phyloP scores from a whole-genome alignment of 2,888 invertebrate species.

The Volucella bombylans region DNA sequence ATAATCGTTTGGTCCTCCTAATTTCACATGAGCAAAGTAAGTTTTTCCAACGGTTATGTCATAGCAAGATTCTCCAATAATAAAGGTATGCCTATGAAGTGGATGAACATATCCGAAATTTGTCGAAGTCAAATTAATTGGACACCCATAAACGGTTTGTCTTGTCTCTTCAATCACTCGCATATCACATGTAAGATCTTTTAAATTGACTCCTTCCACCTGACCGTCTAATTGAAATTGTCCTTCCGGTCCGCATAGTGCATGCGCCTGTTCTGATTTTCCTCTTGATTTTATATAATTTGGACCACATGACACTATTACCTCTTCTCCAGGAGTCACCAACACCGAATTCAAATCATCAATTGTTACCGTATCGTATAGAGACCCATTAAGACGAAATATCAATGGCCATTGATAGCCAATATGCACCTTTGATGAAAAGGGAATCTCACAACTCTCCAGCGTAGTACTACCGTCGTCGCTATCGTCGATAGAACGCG shows the following conservation, averaged over 20 bases:
- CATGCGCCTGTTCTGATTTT: conserved; percentile 58
- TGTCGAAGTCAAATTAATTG: conserved; percentile 71
- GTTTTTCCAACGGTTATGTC: conserved; percentile 75
- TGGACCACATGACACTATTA: conserved; percentile 75
- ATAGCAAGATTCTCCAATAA: conserved; percentile 78
- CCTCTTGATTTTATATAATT: conserved; percentile 72
- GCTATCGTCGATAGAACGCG: conserved; percentile 7
- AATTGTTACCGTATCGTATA: conserved; percentile 52
- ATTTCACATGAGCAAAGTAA: conserved; percentile 76
- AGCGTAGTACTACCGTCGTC: background rate
- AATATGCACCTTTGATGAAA: conserved; percentile 66
- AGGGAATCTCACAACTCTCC: conserved; percentile 67
- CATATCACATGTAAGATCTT: conserved; percentile 76
- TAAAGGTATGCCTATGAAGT: conserved; percentile 72
- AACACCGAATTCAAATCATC: conserved; percentile 48
- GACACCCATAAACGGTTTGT: conserved; percentile 75
- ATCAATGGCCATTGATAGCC: conserved; percentile 75
- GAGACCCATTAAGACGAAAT: conserved; percentile 68
- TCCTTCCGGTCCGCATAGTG: conserved; percentile 65
- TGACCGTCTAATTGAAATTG: conserved; percentile 54
- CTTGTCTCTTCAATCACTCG: conserved; percentile 77
- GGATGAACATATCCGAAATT: conserved; percentile 78
- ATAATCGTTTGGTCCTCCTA: conserved; percentile 69
- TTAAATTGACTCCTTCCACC: conserved; percentile 50
- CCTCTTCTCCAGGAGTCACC: conserved; percentile 58